These are phyloP conservation scores for Micrastur ruficollis DNA, from an alignment of 2,797 vertebrate species.

Conservation along the genomic window DNA sequence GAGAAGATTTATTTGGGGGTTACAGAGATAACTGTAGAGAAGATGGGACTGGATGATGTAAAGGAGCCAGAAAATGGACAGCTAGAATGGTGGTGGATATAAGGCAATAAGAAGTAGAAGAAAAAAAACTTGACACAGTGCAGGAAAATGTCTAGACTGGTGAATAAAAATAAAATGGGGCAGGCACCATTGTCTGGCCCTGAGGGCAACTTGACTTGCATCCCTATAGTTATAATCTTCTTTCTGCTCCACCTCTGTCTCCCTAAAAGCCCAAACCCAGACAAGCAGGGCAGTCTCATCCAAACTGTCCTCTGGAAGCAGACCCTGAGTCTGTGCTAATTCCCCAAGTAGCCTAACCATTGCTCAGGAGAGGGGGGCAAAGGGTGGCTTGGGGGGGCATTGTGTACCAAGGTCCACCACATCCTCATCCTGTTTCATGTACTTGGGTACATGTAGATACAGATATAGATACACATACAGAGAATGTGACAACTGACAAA, in stretches of 20 bases:
- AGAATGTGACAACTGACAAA: not conserved
- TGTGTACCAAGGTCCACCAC: not conserved
- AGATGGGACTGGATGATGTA: not conserved
- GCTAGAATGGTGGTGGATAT: not conserved
- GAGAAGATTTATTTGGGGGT: not conserved
- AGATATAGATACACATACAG: not conserved
- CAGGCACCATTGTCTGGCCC: not conserved
- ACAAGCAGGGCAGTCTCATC: not conserved
- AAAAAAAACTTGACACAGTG: not conserved
- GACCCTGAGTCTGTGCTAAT: not conserved
- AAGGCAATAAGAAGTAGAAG: not conserved
- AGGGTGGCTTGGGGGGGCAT: too few relatives aligned
- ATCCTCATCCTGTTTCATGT: not conserved
- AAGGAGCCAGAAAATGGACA: not conserved
- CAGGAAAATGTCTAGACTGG: not conserved
- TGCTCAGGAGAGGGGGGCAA: not conserved
- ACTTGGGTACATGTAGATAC: not conserved
- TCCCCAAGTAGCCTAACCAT: not conserved
- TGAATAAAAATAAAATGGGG: not conserved
- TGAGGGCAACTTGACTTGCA: not conserved
- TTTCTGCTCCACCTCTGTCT: not conserved
- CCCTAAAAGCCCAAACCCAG: not conserved
- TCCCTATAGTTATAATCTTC: not conserved
- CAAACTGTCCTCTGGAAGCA: not conserved
- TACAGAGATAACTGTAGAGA: not conserved